These are phyloP conservation scores for Morpho achilles DNA, from an alignment of 2,888 invertebrate species.

Conservation along the genomic window DNA sequence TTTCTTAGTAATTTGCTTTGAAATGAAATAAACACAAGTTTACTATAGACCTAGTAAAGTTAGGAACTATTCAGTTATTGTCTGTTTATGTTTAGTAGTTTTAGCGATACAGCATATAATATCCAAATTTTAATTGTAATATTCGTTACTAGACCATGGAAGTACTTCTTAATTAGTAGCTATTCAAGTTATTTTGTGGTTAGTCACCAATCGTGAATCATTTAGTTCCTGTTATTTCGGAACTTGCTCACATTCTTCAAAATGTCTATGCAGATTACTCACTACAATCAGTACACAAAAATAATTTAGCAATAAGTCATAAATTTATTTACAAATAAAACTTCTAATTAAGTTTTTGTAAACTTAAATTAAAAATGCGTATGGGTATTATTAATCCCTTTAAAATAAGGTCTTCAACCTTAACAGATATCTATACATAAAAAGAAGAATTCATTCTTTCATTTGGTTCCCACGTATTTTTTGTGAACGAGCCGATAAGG, in stretches of 20 bases:
- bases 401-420: constrained; percentile 51
- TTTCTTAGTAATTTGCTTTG: neutral
- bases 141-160: too few species aligned
- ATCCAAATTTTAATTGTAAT: too few species aligned
- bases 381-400: constrained; percentile 42
- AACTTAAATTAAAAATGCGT: constrained; percentile 25
- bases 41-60: neutral
- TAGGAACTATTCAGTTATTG: too few species aligned
- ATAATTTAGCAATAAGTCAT: neutral
- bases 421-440: constrained; percentile 52
- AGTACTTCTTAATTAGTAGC: too few species aligned
- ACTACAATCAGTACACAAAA: neutral
- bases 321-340: neutral
- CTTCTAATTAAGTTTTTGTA: constrained; percentile 11
- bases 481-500: constrained; percentile 71
- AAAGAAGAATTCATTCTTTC: constrained; percentile 66
- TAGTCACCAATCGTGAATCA: constrained; percentile 19
- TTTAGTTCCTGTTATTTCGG: constrained; percentile 16
- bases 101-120: too few species aligned
- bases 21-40: neutral
- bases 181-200: constrained; percentile 2
- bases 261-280: constrained; percentile 14
- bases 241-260: constrained; percentile 17
- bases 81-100: too few species aligned
- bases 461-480: constrained; percentile 74